Evolutionary conservation across 2,797 vertebrate species (phyloP).

Genomic region (Cossypha dichroa): DNA sequence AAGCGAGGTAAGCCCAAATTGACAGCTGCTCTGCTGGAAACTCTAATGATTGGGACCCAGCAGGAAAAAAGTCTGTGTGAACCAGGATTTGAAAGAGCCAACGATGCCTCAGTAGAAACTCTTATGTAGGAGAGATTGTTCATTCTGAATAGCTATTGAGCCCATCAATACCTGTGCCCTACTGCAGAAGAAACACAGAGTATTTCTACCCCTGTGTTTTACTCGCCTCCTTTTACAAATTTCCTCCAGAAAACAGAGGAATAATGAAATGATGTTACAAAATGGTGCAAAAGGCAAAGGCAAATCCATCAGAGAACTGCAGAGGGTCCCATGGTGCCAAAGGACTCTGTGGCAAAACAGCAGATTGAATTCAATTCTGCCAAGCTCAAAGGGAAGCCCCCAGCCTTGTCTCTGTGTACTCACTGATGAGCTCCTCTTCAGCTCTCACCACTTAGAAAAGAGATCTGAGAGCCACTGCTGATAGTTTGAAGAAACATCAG

Average conservation of each 20-base stretch:
- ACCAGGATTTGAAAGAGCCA: background rate
- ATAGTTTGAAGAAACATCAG: constrained; percentile 38
- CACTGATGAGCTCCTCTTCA: constrained; percentile 35
- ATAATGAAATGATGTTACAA: background rate
- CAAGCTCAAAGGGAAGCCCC: background rate
- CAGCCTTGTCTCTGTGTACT: background rate
- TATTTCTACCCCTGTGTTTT: background rate
- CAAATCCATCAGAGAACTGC: background rate
- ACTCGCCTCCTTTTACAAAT: background rate
- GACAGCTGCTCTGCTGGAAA: constrained; percentile 29
- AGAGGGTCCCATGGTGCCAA: background rate
- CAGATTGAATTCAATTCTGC: background rate
- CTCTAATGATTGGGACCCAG: background rate
- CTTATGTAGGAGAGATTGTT: background rate
- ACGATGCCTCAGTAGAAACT: background rate
- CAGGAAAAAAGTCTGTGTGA: background rate
- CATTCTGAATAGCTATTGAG: constrained; percentile 6
- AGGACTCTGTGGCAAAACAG: background rate
- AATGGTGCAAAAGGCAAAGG: background rate
- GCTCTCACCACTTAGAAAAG: background rate
- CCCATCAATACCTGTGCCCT: background rate
- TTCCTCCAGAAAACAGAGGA: background rate
- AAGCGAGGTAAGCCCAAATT: background rate
- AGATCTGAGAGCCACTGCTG: constrained; percentile 51
- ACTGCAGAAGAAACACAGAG: background rate